A percentile compares a stretch with the other conserved stretches of the same genome.
Conservation (phyloP, 2,797 vertebrate genomes). For the Glossophaga mutica region DNA sequence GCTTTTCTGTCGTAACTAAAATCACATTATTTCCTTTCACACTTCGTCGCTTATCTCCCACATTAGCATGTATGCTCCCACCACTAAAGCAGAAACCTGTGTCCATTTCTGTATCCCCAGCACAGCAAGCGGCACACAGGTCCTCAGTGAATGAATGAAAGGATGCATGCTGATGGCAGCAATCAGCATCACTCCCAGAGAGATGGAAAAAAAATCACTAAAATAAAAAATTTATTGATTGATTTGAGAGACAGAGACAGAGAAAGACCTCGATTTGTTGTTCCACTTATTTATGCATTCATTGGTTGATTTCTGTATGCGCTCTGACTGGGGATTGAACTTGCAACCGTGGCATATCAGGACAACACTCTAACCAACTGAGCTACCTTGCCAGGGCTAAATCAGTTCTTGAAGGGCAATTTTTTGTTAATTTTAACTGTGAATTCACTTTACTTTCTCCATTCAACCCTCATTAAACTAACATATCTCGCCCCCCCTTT, state of each 20-base stretch:
- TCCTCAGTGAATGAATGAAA: background rate
- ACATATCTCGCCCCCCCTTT: background rate
- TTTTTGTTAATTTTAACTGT: background rate
- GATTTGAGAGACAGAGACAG: background rate
- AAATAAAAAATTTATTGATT: background rate
- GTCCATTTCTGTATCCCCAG: background rate
- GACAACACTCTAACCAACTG: background rate
- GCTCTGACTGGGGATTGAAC: background rate
- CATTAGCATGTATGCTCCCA: background rate
- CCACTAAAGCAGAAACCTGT: background rate
- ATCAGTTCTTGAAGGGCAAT: background rate
- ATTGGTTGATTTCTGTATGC: background rate
- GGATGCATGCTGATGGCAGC: background rate
- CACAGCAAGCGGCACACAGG: background rate
- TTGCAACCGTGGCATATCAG: background rate
- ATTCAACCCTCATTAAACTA: background rate
- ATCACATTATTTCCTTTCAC: background rate
- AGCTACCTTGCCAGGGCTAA: background rate
- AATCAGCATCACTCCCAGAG: background rate
- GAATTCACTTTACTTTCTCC: constrained; percentile 8
- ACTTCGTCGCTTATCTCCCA: background rate
- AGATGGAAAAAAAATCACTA: background rate
- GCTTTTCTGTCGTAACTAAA: background rate
- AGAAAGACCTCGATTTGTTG: background rate
- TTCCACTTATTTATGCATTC: background rate